phyloP scores from a whole-genome alignment of 2,888 invertebrate species.

The Limenitis camilla region DNA sequence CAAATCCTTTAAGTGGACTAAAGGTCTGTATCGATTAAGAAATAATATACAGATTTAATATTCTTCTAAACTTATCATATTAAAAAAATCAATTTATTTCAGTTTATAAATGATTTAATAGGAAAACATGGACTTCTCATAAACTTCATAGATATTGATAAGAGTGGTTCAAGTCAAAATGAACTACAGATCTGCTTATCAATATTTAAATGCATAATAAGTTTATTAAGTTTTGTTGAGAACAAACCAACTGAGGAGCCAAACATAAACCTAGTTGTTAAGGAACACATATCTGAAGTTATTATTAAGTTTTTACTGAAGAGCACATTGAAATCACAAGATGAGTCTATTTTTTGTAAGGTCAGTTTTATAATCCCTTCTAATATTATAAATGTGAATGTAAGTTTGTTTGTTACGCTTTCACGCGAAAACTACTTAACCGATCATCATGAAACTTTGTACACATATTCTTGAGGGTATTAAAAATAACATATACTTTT shows the following conservation, averaged over 20 bases:
- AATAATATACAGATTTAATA: neutral
- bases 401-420: too few species aligned
- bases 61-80: neutral
- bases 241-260: constrained; percentile 28
- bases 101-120: constrained; percentile 56
- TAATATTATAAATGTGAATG: too few species aligned
- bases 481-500: too few species aligned
- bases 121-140: constrained; percentile 51
- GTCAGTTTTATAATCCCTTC: too few species aligned
- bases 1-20: constrained; percentile 37
- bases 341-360: constrained; percentile 68
- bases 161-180: constrained; percentile 31
- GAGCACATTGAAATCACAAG: constrained; percentile 44
- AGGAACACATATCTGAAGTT: constrained; percentile 49
- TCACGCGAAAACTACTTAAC: too few species aligned
- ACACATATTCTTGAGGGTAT: too few species aligned
- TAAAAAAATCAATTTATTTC: constrained; percentile 22
- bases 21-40: constrained; percentile 36
- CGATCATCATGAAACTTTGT: too few species aligned
- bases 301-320: constrained; percentile 55
- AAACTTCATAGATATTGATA: constrained; percentile 42
- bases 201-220: constrained; percentile 50
- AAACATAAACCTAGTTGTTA: constrained; percentile 35
- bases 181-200: constrained; percentile 47
- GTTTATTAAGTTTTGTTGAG: constrained; percentile 43